Conservation (phyloP, 53 echinoderm and acorn worm genomes). For the Hippasteria phrygiana region DNA sequence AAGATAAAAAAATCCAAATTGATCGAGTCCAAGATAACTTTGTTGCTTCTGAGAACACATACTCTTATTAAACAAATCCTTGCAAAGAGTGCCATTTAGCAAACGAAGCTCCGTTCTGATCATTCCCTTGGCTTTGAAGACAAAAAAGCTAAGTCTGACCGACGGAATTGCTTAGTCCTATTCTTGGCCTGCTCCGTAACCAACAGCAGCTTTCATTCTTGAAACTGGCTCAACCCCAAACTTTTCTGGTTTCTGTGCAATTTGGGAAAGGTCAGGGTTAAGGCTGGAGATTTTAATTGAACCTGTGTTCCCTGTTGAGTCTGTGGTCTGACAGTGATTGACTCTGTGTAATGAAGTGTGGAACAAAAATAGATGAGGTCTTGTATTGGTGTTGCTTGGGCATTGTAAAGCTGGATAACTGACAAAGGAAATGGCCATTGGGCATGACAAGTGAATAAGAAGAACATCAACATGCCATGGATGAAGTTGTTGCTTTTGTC, state of each 20-base stretch:
- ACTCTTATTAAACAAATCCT: background rate
- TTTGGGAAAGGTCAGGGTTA: slow-evolving; percentile 45
- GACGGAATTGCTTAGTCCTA: background rate
- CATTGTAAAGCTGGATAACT: background rate
- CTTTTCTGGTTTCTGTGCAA: slow-evolving; percentile 15
- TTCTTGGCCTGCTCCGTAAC: slow-evolving; percentile 1
- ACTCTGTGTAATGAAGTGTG: slow-evolving; percentile 1
- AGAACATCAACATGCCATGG: too few relatives aligned
- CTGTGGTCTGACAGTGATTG: slow-evolving; percentile 24
- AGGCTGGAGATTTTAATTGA: slow-evolving; percentile 25
- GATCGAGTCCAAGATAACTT: too few relatives aligned
- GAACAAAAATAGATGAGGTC: slow-evolving; percentile 1
- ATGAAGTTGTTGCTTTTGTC: too few relatives aligned
- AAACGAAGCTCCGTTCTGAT: background rate
- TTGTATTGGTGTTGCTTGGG: background rate
- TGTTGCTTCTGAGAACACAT: background rate
- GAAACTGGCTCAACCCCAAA: background rate
- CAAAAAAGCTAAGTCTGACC: background rate
- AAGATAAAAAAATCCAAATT: too few relatives aligned
- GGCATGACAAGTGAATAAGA: background rate
- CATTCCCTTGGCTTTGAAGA: background rate
- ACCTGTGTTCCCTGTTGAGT: background rate
- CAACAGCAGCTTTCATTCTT: background rate
- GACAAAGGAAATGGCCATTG: background rate
- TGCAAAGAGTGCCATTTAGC: background rate